Evolutionary conservation across 2,888 invertebrate species (phyloP).

Genomic region (Dynastes maya): DNA sequence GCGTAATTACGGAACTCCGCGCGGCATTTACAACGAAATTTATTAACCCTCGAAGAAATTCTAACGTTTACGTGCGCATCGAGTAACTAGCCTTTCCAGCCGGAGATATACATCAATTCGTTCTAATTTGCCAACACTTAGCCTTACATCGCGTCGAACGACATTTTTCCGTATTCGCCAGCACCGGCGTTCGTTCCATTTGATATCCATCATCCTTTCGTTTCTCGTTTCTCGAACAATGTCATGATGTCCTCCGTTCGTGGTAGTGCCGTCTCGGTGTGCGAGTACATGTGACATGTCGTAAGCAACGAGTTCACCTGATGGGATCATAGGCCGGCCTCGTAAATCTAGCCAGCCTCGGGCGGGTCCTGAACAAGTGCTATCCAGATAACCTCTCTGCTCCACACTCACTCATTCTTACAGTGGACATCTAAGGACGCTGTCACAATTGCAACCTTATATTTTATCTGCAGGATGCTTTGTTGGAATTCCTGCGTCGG

Average conservation of each 20-base stretch:
- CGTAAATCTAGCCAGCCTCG: conserved; percentile 66
- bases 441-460: conserved; percentile 61
- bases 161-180: conserved; percentile 26
- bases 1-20: no score
- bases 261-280: conserved; percentile 35
- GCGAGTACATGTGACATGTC: conserved; percentile 39
- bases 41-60: conserved; percentile 11
- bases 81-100: not conserved
- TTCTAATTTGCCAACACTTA: conserved; percentile 30
- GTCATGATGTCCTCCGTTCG: conserved; percentile 43
- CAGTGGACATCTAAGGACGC: conserved; percentile 65
- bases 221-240: conserved; percentile 30
- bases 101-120: conserved; percentile 4
- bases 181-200: conserved; percentile 1
- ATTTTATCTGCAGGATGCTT: conserved; percentile 50
- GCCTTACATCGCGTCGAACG: conserved; percentile 9
- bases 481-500: conserved; percentile 45
- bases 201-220: conserved; percentile 35
- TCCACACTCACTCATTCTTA: conserved; percentile 66
- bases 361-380: conserved; percentile 67
- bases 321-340: conserved; percentile 66
- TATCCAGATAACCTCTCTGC: conserved; percentile 68
- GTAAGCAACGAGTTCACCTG: conserved; percentile 61
- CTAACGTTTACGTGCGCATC: not conserved
- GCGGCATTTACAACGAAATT: not conserved